phyloP scores from a whole-genome alignment of 2,113 vertebrate genomes.

The Rhinogobius similis region DNA sequence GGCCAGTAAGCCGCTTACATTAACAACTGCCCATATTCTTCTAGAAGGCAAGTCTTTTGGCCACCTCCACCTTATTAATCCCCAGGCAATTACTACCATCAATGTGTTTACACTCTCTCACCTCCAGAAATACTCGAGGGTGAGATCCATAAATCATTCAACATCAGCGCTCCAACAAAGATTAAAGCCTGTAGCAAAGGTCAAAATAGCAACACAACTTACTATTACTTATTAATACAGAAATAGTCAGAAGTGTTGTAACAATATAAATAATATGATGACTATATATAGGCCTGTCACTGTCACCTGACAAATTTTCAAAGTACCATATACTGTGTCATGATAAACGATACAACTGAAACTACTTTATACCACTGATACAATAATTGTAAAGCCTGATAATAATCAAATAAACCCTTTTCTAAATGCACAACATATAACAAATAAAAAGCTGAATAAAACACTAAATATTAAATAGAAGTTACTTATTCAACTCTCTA shows the following conservation, averaged over 20 bases:
- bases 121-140: constrained; percentile 28
- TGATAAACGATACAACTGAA: too few relatives aligned
- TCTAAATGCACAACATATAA: too few relatives aligned
- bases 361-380: too few relatives aligned
- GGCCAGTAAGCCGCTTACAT: background rate
- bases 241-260: background rate
- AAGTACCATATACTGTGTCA: too few relatives aligned
- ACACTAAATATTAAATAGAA: too few relatives aligned
- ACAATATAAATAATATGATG: background rate
- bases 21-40: background rate
- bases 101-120: constrained; percentile 21
- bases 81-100: constrained; percentile 14
- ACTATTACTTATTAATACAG: background rate
- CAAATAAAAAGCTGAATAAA: too few relatives aligned
- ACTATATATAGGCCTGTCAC: background rate
- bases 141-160: constrained; percentile 34
- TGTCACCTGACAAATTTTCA: too few relatives aligned
- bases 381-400: too few relatives aligned
- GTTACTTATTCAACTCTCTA: too few relatives aligned
- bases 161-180: constrained; percentile 23
- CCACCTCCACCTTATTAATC: constrained; percentile 17
- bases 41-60: background rate
- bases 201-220: background rate
- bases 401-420: too few relatives aligned
- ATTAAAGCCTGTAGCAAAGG: constrained; percentile 20